These are phyloP conservation scores for Aurelia sp. DNA, from an alignment of 30 jellyfish, hydroid and myxozoan genomes.

Conservation along the genomic window DNA sequence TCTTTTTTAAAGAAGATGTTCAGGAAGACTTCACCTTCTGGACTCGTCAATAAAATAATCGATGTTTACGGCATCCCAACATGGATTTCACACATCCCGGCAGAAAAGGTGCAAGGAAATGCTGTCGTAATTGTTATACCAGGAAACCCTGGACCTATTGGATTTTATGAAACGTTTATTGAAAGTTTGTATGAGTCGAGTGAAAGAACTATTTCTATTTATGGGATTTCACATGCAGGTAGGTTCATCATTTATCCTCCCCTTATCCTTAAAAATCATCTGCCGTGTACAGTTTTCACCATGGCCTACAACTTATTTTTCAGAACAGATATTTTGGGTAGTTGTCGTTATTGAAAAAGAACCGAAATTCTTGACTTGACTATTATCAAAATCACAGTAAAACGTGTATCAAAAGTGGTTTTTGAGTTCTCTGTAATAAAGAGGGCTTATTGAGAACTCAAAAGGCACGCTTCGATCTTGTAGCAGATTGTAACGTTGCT, in stretches of 20 bases:
- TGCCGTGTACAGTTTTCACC: neutral
- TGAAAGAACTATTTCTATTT: slow-evolving; percentile 31
- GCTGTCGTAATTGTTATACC: slow-evolving; percentile 68
- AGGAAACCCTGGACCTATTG: slow-evolving; percentile 83
- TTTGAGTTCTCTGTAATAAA: no score
- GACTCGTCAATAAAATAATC: slow-evolving; percentile 44
- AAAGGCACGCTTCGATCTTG: no score
- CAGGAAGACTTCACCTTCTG: slow-evolving; percentile 10
- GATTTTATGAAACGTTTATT: slow-evolving; percentile 64
- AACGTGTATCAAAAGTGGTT: no score
- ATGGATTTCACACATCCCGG: slow-evolving; percentile 49
- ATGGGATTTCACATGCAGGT: slow-evolving; percentile 84
- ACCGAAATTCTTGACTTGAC: no score
- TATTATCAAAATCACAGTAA: no score
- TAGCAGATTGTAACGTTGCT: no score
- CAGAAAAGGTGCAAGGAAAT: slow-evolving; percentile 1
- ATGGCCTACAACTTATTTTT: neutral
- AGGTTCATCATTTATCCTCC: neutral
- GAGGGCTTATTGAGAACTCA: no score
- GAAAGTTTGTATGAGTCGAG: slow-evolving; percentile 42
- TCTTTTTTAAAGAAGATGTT: neutral
- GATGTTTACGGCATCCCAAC: slow-evolving; percentile 56
- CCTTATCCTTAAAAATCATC: no score
- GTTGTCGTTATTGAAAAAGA: no score
- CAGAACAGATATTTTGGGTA: neutral